Percentiles rank a stretch among this genome's conserved stretches.
phyloP scores from a whole-genome alignment of 2,888 invertebrate genomes.

The Stramonita haemastoma region DNA sequence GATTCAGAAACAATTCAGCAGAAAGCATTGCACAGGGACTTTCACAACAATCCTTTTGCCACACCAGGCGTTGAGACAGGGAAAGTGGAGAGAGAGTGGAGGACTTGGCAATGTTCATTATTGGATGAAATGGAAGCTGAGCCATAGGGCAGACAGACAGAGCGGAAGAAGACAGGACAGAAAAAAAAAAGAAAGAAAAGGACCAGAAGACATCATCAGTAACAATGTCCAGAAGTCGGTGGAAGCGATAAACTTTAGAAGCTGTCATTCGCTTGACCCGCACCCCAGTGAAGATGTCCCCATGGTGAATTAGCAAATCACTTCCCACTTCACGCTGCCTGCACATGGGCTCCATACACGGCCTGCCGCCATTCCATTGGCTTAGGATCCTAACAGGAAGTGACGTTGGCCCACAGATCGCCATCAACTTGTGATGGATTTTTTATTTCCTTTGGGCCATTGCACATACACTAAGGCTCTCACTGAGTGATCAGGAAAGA shows the following conservation, averaged over 20 bases:
- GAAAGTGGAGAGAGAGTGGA: background rate
- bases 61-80: background rate
- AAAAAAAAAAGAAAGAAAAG: background rate
- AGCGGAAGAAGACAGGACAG: background rate
- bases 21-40: background rate
- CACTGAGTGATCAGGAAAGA: too few relatives aligned
- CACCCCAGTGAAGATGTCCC: background rate
- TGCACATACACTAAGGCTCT: background rate
- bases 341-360: background rate
- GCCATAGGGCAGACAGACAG: background rate
- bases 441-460: background rate
- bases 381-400: background rate
- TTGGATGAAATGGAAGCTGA: background rate
- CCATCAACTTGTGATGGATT: background rate
- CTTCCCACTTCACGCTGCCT: too few relatives aligned
- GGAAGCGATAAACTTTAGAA: background rate
- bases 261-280: background rate
- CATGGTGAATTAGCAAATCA: background rate
- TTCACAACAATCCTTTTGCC: background rate
- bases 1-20: slow-evolving; percentile 3
- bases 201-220: background rate
- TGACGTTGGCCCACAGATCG: background rate
- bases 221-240: background rate
- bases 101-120: background rate
- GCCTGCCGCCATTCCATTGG: background rate